A percentile compares a stretch with the other conserved stretches of the same genome.
phyloP scores from a whole-genome alignment of 2,797 vertebrate genomes.

The Mus spretus region DNA sequence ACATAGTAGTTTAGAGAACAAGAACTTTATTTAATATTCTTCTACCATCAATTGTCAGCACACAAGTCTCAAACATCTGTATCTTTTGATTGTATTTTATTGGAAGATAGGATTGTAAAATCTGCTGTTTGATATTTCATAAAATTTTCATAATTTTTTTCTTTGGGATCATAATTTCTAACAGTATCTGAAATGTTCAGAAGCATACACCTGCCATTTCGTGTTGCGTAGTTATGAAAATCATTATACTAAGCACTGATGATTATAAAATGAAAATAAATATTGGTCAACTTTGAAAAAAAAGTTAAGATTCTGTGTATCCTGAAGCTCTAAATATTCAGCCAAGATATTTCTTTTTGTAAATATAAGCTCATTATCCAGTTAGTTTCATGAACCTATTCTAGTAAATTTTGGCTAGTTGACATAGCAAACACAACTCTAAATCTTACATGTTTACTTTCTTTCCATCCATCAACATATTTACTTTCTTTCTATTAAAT shows the following conservation, averaged over 20 bases:
- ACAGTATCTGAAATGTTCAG: background rate
- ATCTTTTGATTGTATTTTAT: background rate
- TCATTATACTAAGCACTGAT: background rate
- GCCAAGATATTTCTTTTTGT: background rate
- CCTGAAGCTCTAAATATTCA: background rate
- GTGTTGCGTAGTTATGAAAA: background rate
- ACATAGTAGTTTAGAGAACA: background rate
- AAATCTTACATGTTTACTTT: background rate
- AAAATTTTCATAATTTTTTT: background rate
- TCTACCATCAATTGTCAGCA: background rate
- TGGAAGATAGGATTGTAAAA: background rate
- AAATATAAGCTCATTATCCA: background rate
- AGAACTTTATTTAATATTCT: background rate
- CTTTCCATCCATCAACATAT: background rate
- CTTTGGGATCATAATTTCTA: background rate
- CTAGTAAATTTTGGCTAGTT: conserved; percentile 67
- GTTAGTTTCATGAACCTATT: background rate
- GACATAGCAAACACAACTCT: conserved; percentile 28
- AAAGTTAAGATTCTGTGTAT: background rate
- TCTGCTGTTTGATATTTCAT: background rate
- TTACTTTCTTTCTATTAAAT: background rate
- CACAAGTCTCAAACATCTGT: background rate
- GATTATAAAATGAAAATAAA: background rate
- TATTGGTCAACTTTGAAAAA: background rate
- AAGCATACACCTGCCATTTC: background rate